Evolutionary conservation across 2,113 vertebrate genomes (phyloP).

Genomic region (Chaetops frenatus): DNA sequence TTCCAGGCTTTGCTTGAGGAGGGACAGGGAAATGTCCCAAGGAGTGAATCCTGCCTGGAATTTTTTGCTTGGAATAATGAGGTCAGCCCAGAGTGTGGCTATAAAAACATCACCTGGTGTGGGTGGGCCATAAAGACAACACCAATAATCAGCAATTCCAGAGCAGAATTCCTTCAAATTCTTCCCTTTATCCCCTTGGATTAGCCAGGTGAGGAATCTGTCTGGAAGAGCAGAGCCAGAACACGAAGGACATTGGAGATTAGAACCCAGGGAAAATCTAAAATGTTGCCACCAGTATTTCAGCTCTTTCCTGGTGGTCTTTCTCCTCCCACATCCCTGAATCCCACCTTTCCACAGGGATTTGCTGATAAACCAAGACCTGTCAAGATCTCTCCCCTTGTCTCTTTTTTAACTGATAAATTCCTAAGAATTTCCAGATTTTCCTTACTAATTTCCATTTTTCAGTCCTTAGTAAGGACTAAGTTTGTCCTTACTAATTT

Average conservation of each 20-base stretch:
- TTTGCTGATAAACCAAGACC: background rate
- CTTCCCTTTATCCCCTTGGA: background rate
- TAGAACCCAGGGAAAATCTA: background rate
- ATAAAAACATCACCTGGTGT: background rate
- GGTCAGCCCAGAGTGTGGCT: background rate
- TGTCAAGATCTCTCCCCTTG: background rate
- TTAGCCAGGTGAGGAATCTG: background rate
- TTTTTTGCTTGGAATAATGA: background rate
- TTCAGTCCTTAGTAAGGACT: background rate
- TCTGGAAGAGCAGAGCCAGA: background rate
- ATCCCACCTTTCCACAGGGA: background rate
- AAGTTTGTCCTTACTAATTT: background rate
- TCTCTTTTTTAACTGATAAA: background rate
- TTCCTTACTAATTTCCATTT: background rate
- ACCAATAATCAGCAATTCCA: background rate
- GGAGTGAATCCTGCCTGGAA: background rate
- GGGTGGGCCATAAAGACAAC: background rate
- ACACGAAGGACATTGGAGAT: background rate
- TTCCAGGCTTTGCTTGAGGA: background rate
- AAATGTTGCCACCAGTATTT: background rate
- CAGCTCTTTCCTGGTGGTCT: background rate
- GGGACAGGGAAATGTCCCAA: background rate
- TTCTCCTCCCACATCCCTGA: background rate
- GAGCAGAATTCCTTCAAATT: background rate
- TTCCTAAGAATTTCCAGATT: background rate